phyloP scores from a whole-genome alignment of 2,797 vertebrate species.

The Phalloptychus januarius region DNA sequence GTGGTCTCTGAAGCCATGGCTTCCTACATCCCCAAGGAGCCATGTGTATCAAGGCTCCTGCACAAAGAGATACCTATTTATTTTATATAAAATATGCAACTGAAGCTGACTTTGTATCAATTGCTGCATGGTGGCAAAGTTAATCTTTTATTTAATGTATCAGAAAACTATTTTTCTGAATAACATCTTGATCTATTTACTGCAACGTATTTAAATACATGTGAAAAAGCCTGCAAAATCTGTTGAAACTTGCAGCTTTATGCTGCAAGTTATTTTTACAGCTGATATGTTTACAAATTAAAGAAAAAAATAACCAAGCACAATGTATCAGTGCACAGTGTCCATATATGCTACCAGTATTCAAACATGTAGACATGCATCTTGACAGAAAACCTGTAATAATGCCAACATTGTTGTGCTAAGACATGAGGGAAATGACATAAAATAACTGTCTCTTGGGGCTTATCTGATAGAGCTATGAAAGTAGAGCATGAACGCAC shows the following conservation, averaged over 20 bases:
- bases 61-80: constrained; percentile 18
- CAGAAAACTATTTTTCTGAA: neutral
- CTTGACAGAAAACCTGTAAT: constrained; percentile 27
- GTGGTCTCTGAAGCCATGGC: constrained; percentile 29
- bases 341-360: neutral
- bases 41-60: neutral
- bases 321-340: neutral
- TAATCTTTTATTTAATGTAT: neutral
- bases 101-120: neutral
- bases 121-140: neutral
- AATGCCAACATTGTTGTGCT: constrained; percentile 14
- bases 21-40: constrained; percentile 10
- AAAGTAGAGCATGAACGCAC: constrained; percentile 31
- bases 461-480: constrained; percentile 17
- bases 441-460: constrained; percentile 28
- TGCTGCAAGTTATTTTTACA: constrained; percentile 6
- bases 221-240: neutral
- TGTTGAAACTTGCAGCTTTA: neutral
- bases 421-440: constrained; percentile 38
- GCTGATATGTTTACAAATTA: neutral
- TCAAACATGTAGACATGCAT: neutral
- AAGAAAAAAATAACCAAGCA: constrained; percentile 12
- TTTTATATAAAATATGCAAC: neutral
- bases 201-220: neutral
- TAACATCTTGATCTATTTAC: neutral